phyloP scores from a whole-genome alignment of 64 coral and sea anemone species.

The Hydrozoanthus tunicans region DNA sequence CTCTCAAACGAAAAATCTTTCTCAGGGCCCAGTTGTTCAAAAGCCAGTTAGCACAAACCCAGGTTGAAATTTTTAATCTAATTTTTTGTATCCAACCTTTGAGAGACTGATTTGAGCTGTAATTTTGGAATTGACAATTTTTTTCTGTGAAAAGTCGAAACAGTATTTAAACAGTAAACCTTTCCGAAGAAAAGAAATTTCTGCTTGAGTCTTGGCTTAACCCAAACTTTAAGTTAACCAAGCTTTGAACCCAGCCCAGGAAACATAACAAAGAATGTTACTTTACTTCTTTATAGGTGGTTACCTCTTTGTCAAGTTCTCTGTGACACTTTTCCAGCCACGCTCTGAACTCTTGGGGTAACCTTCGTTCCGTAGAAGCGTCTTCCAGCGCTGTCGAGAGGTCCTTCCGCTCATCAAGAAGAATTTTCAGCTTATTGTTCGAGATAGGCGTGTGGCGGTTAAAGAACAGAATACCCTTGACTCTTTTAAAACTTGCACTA shows the following conservation, averaged over 20 bases:
- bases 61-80: too few species aligned
- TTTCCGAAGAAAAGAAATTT: too few species aligned
- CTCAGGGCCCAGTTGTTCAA: too few species aligned
- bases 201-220: too few species aligned
- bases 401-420: conserved; percentile 85
- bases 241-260: background rate
- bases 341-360: conserved; percentile 76
- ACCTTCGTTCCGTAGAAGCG: conserved; percentile 72
- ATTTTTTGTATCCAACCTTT: too few species aligned
- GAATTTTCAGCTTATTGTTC: conserved; percentile 88
- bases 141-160: too few species aligned
- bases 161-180: too few species aligned
- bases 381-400: conserved; percentile 87
- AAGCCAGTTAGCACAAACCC: too few species aligned
- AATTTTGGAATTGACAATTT: too few species aligned
- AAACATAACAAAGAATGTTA: background rate
- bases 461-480: conserved; percentile 87
- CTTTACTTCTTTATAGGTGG: background rate
- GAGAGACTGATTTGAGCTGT: too few species aligned
- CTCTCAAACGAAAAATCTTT: too few species aligned
- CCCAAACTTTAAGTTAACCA: background rate
- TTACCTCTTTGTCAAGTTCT: conserved; percentile 88
- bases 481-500: conserved; percentile 67
- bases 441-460: conserved; percentile 89
- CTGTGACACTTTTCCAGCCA: conserved; percentile 90